Conservation (phyloP, 2,113 vertebrate species). For the Mungos mungo region DNA sequence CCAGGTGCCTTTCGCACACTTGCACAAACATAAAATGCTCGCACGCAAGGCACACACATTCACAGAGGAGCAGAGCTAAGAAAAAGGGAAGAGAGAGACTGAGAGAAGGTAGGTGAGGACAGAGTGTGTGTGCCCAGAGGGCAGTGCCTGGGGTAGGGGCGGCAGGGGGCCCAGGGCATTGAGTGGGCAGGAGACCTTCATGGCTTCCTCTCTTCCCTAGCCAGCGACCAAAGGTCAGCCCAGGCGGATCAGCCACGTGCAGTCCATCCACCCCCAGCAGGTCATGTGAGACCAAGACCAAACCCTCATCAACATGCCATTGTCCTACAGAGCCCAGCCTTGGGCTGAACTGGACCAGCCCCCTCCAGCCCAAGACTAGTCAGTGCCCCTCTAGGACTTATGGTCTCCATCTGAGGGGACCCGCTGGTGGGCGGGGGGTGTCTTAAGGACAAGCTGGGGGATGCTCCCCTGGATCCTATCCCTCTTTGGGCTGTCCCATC, state of each 20-base stretch:
- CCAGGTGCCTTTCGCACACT: neutral
- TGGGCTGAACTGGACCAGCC: neutral
- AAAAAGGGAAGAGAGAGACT: neutral
- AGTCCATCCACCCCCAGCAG: constrained; percentile 87
- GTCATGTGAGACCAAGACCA: constrained; percentile 90
- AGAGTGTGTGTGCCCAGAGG: constrained; percentile 46
- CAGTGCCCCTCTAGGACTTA: neutral
- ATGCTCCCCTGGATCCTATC: neutral
- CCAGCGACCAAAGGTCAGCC: constrained; percentile 90
- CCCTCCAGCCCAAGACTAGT: neutral
- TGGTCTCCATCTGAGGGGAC: neutral
- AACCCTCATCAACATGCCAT: constrained; percentile 72
- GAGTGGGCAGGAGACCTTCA: constrained; percentile 87
- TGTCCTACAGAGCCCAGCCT: constrained; percentile 64
- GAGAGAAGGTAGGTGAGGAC: constrained; percentile 49
- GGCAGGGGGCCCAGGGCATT: constrained; percentile 85
- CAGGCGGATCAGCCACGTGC: constrained; percentile 91
- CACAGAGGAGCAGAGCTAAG: neutral
- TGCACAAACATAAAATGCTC: rapidly evolving
- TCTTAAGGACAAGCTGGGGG: neutral
- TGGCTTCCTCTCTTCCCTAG: constrained; percentile 85
- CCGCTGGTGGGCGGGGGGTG: neutral
- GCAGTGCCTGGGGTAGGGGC: constrained; percentile 69
- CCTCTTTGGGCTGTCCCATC: neutral
- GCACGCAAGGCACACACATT: neutral